Percentiles rank a stretch among this genome's conserved stretches.
Evolutionary conservation across 2,888 invertebrate species (phyloP).

Genomic region (Phyllotreta striolata): DNA sequence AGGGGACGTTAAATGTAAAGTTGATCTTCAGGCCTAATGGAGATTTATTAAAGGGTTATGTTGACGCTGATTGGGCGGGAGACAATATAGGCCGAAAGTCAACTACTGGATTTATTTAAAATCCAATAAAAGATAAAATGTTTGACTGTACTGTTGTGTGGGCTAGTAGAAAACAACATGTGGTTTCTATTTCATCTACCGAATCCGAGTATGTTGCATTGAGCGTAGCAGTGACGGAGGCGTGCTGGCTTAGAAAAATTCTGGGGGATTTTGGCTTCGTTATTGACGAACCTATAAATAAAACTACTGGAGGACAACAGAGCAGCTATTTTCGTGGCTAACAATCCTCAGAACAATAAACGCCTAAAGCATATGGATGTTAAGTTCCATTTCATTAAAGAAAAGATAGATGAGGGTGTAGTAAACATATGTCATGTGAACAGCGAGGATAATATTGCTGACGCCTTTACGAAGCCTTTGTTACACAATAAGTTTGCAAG

Average conservation of each 20-base stretch:
- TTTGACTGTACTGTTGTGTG: not conserved
- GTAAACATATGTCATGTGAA: too few relatives aligned
- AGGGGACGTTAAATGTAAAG: constrained; percentile 27
- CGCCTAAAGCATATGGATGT: too few relatives aligned
- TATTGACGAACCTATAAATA: constrained; percentile 1
- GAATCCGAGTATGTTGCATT: constrained; percentile 26
- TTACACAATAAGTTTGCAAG: too few relatives aligned
- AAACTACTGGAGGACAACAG: not conserved
- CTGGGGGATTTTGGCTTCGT: constrained; percentile 5
- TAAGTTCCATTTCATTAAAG: too few relatives aligned
- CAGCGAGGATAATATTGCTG: too few relatives aligned
- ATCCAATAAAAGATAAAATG: too few relatives aligned
- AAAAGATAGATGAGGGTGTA: too few relatives aligned
- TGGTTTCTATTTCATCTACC: constrained; percentile 13
- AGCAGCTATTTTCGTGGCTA: not conserved
- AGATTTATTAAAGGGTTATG: constrained; percentile 26
- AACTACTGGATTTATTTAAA: not conserved
- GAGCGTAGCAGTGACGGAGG: constrained; percentile 23
- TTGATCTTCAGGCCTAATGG: constrained; percentile 23
- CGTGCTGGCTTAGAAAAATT: constrained; percentile 27
- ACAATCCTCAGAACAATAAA: constrained; percentile 1
- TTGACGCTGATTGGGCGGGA: constrained; percentile 36
- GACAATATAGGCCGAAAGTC: constrained; percentile 12
- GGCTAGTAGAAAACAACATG: constrained; percentile 5
- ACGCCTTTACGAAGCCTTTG: too few relatives aligned